A percentile compares a stretch with the other conserved stretches of the same genome.
Conservation (phyloP, 2,113 vertebrate genomes). For the Bujurquina vittata region DNA sequence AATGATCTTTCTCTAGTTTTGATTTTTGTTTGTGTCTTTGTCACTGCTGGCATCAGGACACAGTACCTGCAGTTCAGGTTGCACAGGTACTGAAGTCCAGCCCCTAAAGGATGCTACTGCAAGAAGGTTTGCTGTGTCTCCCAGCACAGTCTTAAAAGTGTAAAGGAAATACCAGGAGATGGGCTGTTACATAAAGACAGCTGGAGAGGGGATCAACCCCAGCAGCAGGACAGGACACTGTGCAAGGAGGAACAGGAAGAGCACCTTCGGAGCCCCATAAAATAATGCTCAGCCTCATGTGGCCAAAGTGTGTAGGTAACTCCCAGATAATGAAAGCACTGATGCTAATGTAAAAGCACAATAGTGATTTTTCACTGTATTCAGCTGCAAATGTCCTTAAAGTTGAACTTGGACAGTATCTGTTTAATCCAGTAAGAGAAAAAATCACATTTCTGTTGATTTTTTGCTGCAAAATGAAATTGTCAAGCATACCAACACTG, state of each 20-base stretch:
- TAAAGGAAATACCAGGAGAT: not conserved
- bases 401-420: too few species aligned
- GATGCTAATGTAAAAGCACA: too few species aligned
- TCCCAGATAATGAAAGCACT: too few species aligned
- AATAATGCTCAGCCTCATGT: too few species aligned
- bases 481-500: too few species aligned
- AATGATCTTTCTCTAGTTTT: not conserved
- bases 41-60: not conserved
- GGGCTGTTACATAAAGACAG: not conserved
- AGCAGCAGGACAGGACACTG: not conserved
- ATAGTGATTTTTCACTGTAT: too few species aligned
- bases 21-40: not conserved
- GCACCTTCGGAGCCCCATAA: not conserved
- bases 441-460: too few species aligned
- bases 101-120: not conserved
- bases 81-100: not conserved
- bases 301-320: too few species aligned
- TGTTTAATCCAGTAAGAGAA: too few species aligned
- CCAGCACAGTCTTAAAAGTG: not conserved
- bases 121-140: not conserved
- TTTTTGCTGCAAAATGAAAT: too few species aligned
- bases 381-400: too few species aligned
- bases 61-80: not conserved
- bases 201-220: not conserved
- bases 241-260: not conserved